Base-by-base conservation (phyloP, 2,888 invertebrate species). In the Epistrophella euchroma region DNA sequence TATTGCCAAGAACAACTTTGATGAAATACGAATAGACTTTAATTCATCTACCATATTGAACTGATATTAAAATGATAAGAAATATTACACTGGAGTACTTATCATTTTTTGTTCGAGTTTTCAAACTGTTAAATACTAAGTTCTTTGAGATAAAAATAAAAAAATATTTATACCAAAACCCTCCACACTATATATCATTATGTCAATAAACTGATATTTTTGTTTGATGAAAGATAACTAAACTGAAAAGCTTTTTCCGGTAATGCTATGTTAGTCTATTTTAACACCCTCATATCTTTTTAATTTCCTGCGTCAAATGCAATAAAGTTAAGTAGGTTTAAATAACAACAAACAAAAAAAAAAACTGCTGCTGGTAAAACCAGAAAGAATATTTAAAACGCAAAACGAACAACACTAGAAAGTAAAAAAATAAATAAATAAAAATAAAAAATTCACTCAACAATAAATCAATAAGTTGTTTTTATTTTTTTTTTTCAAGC, bases 141-240 rank as follows among this genome's bases (percentile, higher is more conserved):
- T 15, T 13, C 13, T 19, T 47, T 11, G 22, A 43, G 4, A 45
- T 6, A 17, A 3, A n/a, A 10, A 7, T n/a, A 43, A 43, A n/a
- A 43, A 45, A 45, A 45, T 45, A 19, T 19, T 19, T 47, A 11
- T 11, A 47, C 47, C 19, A 47, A 47, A 17, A 17, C 17, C 3
- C 2, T 45, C 45, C 0, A 43, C 43, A 43, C 13, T 35, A 3
- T 11, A 11, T 40, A 1, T 10, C 4, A 40, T 11, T 10, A 40
- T 43, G 43, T 62, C 62, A 62, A 62, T 28, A 43, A 43, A 40
- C 43, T 62, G 43, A 62, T 58, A 58, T 58, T 62, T 17, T 62
- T 62, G 62, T 62, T 62, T 43, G 62, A 62, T 62, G 11, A 19
- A 19, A 25, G 62, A 62, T 62, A 25, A 62, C 17, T 28, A 25